Evolutionary conservation across 2,113 vertebrate genomes (phyloP).

Genomic region (Chascanopsetta lugubris): DNA sequence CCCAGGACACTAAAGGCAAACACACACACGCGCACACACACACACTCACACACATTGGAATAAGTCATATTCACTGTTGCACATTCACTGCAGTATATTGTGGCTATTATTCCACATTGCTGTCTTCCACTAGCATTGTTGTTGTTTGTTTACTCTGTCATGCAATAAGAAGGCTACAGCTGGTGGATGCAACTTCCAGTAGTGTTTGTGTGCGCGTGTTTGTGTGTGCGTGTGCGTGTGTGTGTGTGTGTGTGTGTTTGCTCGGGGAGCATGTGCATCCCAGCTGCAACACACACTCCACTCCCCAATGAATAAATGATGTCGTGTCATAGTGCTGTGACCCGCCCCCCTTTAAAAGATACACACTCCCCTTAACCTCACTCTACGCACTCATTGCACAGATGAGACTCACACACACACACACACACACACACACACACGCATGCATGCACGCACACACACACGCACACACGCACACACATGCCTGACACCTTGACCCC

Average conservation of each 20-base stretch:
- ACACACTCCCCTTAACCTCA: slow-evolving; percentile 26
- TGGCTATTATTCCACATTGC: slow-evolving; percentile 1
- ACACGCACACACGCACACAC: slow-evolving; percentile 18
- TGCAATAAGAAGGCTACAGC: slow-evolving; percentile 28
- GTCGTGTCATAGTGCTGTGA: slow-evolving; percentile 58
- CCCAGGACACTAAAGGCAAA: slow-evolving; percentile 30
- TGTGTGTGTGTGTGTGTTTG: slow-evolving; percentile 1
- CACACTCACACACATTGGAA: slow-evolving; percentile 15
- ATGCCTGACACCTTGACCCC: slow-evolving; percentile 41
- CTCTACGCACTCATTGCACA: neutral
- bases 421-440: neutral
- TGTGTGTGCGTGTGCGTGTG: slow-evolving; percentile 19
- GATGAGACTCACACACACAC: neutral
- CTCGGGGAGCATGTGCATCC: slow-evolving; percentile 41
- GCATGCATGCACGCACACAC: slow-evolving; percentile 1
- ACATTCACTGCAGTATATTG: slow-evolving; percentile 24
- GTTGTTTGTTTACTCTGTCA: slow-evolving; percentile 15
- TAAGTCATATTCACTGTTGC: slow-evolving; percentile 30
- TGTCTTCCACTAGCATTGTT: slow-evolving; percentile 17
- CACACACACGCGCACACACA: slow-evolving; percentile 20
- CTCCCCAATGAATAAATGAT: slow-evolving; percentile 67
- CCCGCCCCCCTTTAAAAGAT: slow-evolving; percentile 15
- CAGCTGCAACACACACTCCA: slow-evolving; percentile 56
- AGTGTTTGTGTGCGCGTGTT: neutral
- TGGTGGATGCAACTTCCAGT: slow-evolving; percentile 42